A percentile compares a stretch with the other conserved stretches of the same genome.
These are phyloP conservation scores for Cataglyphis altisquamis DNA, from an alignment of 2,888 invertebrate species.

Conservation along the genomic window DNA sequence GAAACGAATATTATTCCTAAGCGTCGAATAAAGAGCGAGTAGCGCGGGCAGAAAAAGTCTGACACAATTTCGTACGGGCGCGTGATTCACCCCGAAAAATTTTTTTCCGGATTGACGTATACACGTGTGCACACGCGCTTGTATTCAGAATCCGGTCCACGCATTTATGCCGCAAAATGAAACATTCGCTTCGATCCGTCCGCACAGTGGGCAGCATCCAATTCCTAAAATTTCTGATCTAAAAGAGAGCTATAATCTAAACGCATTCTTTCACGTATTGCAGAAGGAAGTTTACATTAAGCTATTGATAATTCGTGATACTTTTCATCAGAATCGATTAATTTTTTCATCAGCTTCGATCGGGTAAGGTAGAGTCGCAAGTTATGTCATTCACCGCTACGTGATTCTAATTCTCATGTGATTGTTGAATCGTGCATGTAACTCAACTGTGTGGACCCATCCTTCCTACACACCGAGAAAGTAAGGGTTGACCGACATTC, in stretches of 20 bases:
- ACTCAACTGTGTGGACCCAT: background rate
- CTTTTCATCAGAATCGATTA: background rate
- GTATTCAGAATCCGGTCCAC: slow-evolving; percentile 43
- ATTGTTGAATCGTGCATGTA: background rate
- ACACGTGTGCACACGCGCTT: slow-evolving; percentile 34
- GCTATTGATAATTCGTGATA: background rate
- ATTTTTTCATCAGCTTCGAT: background rate
- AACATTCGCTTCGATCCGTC: slow-evolving; percentile 1
- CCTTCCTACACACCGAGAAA: slow-evolving; percentile 12
- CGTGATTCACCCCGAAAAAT: slow-evolving; percentile 58
- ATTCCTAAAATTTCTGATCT: background rate
- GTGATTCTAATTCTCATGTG: background rate
- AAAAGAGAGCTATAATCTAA: background rate
- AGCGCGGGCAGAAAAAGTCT: background rate
- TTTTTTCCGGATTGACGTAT: slow-evolving; percentile 47
- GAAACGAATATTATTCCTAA: slow-evolving; percentile 7
- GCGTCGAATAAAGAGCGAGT: background rate
- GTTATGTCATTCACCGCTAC: background rate
- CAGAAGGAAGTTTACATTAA: background rate
- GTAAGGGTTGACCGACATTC: slow-evolving; percentile 46
- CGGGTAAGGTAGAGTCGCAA: background rate
- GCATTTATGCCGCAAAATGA: slow-evolving; percentile 44
- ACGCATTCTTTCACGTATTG: background rate
- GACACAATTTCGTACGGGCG: slow-evolving; percentile 31
- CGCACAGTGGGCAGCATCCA: slow-evolving; percentile 14